Base-by-base conservation (phyloP, 2,797 vertebrate genomes). In the Phrynocephalus guinanensis region DNA sequence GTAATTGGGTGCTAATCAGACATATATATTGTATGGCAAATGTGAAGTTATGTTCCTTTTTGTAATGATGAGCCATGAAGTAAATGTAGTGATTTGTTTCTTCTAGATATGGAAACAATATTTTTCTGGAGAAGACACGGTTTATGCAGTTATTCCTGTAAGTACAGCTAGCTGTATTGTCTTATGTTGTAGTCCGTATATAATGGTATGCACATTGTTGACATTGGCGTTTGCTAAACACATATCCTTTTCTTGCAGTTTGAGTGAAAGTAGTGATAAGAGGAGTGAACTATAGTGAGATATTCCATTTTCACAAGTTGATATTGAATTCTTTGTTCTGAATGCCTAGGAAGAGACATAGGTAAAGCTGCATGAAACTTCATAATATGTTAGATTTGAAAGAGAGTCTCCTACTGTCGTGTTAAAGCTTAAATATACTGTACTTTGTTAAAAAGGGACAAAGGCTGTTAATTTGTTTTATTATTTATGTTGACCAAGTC, bases 131-230 rank as follows among this genome's bases (percentile, higher is more conserved):
- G 98, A 98, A 94, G 98, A 99, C 93, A 98, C 98, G 0, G 97
- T 99, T 96, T 98, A 98, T 77, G 98, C 99, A 8, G 97, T 98
- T 92, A 98, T 99, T 95, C 98, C 99, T 75, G 99, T 99, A 96
- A 98, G 98, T 97, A n/a, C 9, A 95, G 16, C 60, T 63, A 63
- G 60, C 4, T 20, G 60, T 63, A 63, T 16, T 16, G 60, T 63
- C 16, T 63, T 63, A 63, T 20, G 3, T 63, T 63, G 60, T 88
- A 83, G n/a, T 56, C 91, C 82, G 1, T 44, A 16, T 7, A 72
- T 0, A 13, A 80, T 66, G 33, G 76, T 91, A 15, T 0, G 16
- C 24, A 5, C 24, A 5, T 44, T 81, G 72, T 67, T 71, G 86
- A 70, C 48, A 22, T 78, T 56, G 86, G n/a, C 56, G 13, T 76